These are phyloP conservation scores for Bicyclus anynana DNA, from an alignment of 1,140 invertebrate genomes.

Conservation along the genomic window DNA sequence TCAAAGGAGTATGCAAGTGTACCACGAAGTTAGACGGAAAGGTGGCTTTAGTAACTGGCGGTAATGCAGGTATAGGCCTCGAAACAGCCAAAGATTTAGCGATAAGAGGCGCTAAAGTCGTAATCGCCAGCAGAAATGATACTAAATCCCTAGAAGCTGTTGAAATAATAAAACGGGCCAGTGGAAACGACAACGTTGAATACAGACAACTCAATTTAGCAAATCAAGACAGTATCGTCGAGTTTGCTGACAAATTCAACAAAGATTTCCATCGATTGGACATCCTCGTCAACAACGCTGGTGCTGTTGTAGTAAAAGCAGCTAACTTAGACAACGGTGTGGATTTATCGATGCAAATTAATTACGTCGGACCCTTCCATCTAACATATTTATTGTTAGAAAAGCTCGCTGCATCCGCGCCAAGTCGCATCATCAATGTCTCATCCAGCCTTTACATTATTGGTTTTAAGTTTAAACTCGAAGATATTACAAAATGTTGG, in stretches of 20 bases:
- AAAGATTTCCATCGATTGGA: conserved; percentile 77
- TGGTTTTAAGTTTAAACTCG: conserved; percentile 78
- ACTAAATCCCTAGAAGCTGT: conserved; percentile 26
- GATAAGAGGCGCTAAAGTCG: conserved; percentile 30
- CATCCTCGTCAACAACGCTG: too few species aligned
- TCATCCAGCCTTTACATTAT: conserved; percentile 79
- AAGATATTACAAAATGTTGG: conserved; percentile 77
- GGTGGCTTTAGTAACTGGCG: conserved; percentile 33
- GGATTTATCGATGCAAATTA: conserved; percentile 80
- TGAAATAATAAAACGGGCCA: conserved; percentile 16
- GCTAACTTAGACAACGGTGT: conserved; percentile 79
- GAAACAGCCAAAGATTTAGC: conserved; percentile 34
- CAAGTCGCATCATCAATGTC: conserved; percentile 83
- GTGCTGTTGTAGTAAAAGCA: conserved; percentile 48
- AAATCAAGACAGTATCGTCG: conserved; percentile 40
- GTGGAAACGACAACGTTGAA: conserved; percentile 23
- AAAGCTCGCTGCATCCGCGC: conserved; percentile 61
- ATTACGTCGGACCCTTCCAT: conserved; percentile 83
- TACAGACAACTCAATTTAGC: conserved; percentile 47
- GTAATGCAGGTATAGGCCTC: conserved; percentile 34
- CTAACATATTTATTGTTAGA: conserved; percentile 81
- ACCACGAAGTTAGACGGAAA: conserved; percentile 29
- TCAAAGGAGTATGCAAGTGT: conserved; percentile 32
- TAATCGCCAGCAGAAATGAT: conserved; percentile 34
- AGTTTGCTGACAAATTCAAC: conserved; percentile 48